Evolutionary conservation across 2,113 vertebrate species (phyloP).

Genomic region (Chamaetylas fuelleborni): DNA sequence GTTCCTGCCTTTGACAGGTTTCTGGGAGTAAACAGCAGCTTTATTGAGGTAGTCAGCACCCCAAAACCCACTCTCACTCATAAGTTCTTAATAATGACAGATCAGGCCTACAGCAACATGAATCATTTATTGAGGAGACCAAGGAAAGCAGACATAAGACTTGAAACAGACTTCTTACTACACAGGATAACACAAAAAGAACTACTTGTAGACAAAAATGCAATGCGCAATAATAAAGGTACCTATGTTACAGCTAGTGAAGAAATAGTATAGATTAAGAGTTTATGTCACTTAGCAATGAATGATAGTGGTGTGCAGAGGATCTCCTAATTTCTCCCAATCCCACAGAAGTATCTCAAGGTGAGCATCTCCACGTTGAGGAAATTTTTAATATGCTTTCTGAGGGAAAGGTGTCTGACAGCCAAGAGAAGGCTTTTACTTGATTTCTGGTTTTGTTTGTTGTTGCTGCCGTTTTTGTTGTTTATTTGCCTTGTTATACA

Average conservation of each 20-base stretch:
- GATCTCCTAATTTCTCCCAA: not conserved
- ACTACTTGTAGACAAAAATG: not conserved
- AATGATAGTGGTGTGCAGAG: not conserved
- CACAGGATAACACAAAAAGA: not conserved
- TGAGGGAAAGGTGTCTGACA: not conserved
- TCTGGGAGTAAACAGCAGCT: not conserved
- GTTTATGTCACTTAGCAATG: not conserved
- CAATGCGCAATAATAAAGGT: not conserved
- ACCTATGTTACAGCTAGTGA: not conserved
- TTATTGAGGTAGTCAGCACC: not conserved
- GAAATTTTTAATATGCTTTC: not conserved
- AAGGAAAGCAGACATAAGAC: not conserved
- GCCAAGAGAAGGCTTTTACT: not conserved
- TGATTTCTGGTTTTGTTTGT: not conserved
- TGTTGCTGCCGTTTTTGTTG: not conserved
- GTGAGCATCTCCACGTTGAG: fast-evolving
- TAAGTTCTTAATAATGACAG: not conserved
- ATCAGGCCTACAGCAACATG: not conserved
- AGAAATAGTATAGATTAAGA: not conserved
- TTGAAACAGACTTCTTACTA: not conserved
- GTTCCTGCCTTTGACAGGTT: not conserved
- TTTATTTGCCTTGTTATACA: not conserved
- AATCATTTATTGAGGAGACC: not conserved
- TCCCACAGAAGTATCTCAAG: not conserved
- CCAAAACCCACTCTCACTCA: not conserved